A percentile compares a stretch with the other conserved stretches of the same genome.
Conservation (phyloP, 30 jellyfish, hydroid and myxozoan genomes). For the Aurelia sp. region DNA sequence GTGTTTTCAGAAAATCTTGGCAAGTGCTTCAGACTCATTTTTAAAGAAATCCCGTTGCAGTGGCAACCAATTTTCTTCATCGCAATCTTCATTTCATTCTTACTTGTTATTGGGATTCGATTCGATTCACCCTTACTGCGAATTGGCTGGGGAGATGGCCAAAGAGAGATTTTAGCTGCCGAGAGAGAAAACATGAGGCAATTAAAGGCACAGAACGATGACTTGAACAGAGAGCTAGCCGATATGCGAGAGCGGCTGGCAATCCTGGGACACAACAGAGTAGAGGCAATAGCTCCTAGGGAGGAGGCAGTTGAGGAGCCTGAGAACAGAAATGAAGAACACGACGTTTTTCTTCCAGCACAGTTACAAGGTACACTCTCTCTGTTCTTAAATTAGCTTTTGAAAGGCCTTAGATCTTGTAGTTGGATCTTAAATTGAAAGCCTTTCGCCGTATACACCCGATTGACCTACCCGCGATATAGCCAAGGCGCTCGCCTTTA, state of each 20-base stretch:
- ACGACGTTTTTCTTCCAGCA: too few species aligned
- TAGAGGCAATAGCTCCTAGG: too few species aligned
- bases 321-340: too few species aligned
- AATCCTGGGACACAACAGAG: background rate
- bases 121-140: conserved; percentile 65
- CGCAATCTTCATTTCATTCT: conserved; percentile 19
- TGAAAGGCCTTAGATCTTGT: too few species aligned
- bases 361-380: too few species aligned
- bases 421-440: too few species aligned
- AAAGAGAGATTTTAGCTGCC: background rate
- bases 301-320: too few species aligned
- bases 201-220: background rate
- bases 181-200: conserved; percentile 5
- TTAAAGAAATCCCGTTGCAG: conserved; percentile 81
- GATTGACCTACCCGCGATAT: too few species aligned
- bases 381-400: too few species aligned
- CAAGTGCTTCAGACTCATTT: conserved; percentile 59
- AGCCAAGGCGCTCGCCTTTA: too few species aligned
- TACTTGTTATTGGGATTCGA: conserved; percentile 61
- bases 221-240: background rate
- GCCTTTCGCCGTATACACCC: too few species aligned
- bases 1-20: conserved; percentile 63
- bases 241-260: background rate
- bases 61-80: conserved; percentile 82
- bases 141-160: conserved; percentile 38